Evolutionary conservation across 2,797 vertebrate genomes (phyloP), one percentile per base, ranked within the genome.

Genomic region (Paguma larvata): DNA sequence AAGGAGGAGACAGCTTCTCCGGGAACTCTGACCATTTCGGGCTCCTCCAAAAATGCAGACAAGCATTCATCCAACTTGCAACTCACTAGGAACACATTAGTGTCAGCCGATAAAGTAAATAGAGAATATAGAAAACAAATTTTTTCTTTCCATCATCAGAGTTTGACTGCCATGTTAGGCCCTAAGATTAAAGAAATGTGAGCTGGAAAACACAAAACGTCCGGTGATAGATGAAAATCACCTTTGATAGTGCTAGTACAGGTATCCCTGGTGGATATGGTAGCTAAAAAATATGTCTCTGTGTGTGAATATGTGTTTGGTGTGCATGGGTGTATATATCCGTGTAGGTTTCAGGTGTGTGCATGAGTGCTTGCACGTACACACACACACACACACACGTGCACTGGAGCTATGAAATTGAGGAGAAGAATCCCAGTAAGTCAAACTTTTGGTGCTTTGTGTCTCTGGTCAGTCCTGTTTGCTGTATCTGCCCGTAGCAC

Each of bases 1-100:
- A 44, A 51, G 14, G 1, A 46, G 5, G 11, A 16, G 2, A 0
- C 4, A 77, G 32, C 10, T 48, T 0, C 6, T 63, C 3, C 1
- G 5, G 65, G 16, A 95, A 65, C 12, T 56, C 19, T 15, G 38
- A 3, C n/a, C n/a, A 75, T 41, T 73, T 7, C 34, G 72, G 12
- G 5, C 1, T 21, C 79, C 13, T 34, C 5, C 13, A 63, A 72
- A 34, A 3, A 51, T 38, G 32, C 19, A 27, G 3, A 19, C 46
- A 32, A 51, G 34, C n/a, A 48, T 80, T n/a, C 91, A 0, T 59
- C 11, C 13, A 78, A 88, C n/a, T 21, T 56, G 19, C 9, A 63
- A 44, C 27, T 46, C 19, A 41, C 16, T 25, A 21, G 5, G n/a
- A 63, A 30, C 5, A 48, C 6, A 25, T 19, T 21, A 44, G 34